Evolutionary conservation across 2,888 invertebrate genomes (phyloP), one percentile per base, ranked within the genome.

Genomic region (Rotaria macrura): DNA sequence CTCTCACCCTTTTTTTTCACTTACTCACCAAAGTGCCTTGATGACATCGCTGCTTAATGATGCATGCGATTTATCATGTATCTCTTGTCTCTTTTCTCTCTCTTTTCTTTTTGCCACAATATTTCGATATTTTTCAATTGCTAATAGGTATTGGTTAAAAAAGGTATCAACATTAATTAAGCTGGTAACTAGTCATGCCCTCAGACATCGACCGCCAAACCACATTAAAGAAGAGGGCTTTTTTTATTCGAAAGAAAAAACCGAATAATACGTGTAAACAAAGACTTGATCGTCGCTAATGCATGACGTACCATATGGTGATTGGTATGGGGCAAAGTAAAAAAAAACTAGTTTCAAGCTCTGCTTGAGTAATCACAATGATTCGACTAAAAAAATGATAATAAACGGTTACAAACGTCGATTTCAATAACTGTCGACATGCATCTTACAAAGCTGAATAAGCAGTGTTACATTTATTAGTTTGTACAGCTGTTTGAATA

Each of bases 161-260:
- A 34, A 65, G 65, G 34, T 65, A 65, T 65, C 65, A 65, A 6
- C 20, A 20, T 65, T 7, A 65, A 65, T 20, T 20, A 38, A 65
- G 65, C 29, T 34, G 65, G 34, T 38, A 20, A 65, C 34, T 14
- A 17, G 6, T 20, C 20, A 20, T 9, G 34, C 38, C 34, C 34
- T 65, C 65, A 65, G 65, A 65, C 65, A 65, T 65, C 65, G 65
- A 65, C 65, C 65, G 65, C 65, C 65, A 65, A 65, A 65, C 65
- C 65, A 20, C 65, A 65, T 34, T 4, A 65, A 20, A 17, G 38
- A 17, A 20, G 65, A 20, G 65, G 34, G 20, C 38, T 65, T 65
- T 65, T 29, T 65, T 65, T 14, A 10, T 20, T 5, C 14, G 3
- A 34, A 34, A 20, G 34, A 34, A 38, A 65, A 65, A 65, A 65